Conservation (phyloP, 35 echinoderm and acorn worm genomes). For the Hemicentrotus pulcherrimus region DNA sequence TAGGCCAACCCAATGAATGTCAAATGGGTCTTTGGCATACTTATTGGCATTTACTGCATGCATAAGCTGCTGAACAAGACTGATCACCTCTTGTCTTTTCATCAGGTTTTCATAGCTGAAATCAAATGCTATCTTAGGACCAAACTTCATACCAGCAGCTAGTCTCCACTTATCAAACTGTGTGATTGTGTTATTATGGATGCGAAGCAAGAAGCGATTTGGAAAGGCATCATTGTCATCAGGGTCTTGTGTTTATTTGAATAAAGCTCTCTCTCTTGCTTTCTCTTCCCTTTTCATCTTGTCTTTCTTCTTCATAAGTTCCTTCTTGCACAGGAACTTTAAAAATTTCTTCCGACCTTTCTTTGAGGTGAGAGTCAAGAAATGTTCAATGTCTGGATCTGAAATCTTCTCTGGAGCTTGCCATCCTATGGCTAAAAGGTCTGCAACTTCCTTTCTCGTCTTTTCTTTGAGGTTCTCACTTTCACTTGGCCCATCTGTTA, state of each 20-base stretch:
- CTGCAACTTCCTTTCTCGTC: conserved; percentile 20
- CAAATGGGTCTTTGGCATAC: conserved; percentile 70
- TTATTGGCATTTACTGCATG: conserved; percentile 72
- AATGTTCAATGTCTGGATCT: conserved; percentile 71
- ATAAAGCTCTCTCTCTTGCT: conserved; percentile 1
- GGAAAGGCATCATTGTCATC: conserved; percentile 13
- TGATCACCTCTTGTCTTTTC: conserved; percentile 56
- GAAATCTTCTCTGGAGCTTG: conserved; percentile 69
- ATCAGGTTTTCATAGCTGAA: conserved; percentile 82
- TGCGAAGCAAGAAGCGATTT: conserved; percentile 46
- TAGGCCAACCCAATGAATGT: conserved; percentile 79
- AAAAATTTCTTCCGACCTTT: conserved; percentile 65
- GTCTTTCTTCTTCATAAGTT: conserved; percentile 54
- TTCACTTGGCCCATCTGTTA: neutral
- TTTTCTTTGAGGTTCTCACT: neutral
- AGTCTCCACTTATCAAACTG: conserved; percentile 71
- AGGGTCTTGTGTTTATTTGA: neutral
- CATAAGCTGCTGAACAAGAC: conserved; percentile 70
- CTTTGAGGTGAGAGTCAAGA: conserved; percentile 57
- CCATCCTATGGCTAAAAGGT: neutral
- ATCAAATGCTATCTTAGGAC: conserved; percentile 83
- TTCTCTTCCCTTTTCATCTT: conserved; percentile 56
- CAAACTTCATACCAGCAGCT: conserved; percentile 93
- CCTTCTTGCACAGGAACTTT: conserved; percentile 58
- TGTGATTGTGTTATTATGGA: neutral